These are phyloP conservation scores for Myotis daubentonii DNA, from an alignment of 2,797 vertebrate genomes.

Conservation along the genomic window DNA sequence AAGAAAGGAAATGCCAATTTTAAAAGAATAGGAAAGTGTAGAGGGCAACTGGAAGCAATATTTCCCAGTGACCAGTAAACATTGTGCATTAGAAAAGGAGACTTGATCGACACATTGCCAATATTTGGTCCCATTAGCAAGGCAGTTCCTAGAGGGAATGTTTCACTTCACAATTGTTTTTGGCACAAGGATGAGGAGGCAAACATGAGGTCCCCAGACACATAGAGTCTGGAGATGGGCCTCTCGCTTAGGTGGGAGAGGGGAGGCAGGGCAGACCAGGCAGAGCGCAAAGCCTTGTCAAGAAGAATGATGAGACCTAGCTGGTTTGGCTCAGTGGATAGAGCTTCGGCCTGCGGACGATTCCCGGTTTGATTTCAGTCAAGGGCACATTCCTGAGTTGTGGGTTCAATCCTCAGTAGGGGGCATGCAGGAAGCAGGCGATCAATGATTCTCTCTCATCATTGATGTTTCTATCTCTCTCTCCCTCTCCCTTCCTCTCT, in stretches of 20 bases:
- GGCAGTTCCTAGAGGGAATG: background rate
- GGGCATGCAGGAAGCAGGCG: too few relatives aligned
- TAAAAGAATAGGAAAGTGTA: background rate
- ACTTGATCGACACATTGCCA: background rate
- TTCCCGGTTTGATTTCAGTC: too few relatives aligned
- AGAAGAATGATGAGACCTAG: background rate
- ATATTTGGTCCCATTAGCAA: background rate
- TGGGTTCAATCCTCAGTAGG: too few relatives aligned
- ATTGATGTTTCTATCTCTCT: too few relatives aligned
- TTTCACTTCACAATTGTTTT: background rate
- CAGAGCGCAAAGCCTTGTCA: background rate
- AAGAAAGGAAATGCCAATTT: background rate
- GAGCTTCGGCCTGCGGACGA: accelerated
- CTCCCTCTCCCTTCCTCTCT: too few relatives aligned
- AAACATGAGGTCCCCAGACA: background rate
- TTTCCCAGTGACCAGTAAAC: background rate
- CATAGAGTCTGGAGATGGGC: background rate
- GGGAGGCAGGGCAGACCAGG: background rate
- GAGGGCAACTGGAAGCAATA: background rate
- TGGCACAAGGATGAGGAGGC: background rate
- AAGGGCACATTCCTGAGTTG: too few relatives aligned
- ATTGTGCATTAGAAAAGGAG: background rate
- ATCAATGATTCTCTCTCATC: too few relatives aligned
- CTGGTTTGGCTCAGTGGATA: too few relatives aligned
- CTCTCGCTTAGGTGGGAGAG: background rate